phyloP scores from a whole-genome alignment of 2,888 invertebrate genomes.

The Melinaea menophilus region DNA sequence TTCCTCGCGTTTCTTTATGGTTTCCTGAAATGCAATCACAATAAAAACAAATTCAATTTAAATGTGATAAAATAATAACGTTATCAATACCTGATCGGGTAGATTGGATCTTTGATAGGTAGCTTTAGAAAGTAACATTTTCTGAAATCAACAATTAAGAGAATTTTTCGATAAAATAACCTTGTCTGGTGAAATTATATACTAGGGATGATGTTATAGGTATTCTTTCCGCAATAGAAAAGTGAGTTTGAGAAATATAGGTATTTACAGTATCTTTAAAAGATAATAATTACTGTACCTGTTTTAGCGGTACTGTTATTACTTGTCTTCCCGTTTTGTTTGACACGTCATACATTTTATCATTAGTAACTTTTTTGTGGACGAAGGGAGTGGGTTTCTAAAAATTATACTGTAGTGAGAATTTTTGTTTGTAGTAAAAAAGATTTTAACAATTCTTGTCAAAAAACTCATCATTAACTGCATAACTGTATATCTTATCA shows the following conservation, averaged over 20 bases:
- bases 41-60: not conserved
- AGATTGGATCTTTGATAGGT: constrained; percentile 19
- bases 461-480: too few relatives aligned
- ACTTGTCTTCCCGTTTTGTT: constrained; percentile 36
- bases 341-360: constrained; percentile 29
- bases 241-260: too few relatives aligned
- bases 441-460: too few relatives aligned
- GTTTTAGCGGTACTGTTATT: constrained; percentile 43
- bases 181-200: too few relatives aligned
- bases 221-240: too few relatives aligned
- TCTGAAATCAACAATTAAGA: constrained; percentile 25
- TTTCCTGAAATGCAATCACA: constrained; percentile 41
- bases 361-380: constrained; percentile 31
- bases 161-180: not conserved
- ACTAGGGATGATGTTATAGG: too few relatives aligned
- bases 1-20: constrained; percentile 50
- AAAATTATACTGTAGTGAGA: not conserved
- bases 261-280: too few relatives aligned
- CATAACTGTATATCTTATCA: too few relatives aligned
- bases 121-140: constrained; percentile 15
- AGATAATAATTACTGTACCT: constrained; percentile 29
- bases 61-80: not conserved
- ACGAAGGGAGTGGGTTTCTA: constrained; percentile 31
- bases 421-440: too few relatives aligned
- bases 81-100: constrained; percentile 30